Evolutionary conservation across 2,113 vertebrate species (phyloP).

Genomic region (Podocnemis expansa): DNA sequence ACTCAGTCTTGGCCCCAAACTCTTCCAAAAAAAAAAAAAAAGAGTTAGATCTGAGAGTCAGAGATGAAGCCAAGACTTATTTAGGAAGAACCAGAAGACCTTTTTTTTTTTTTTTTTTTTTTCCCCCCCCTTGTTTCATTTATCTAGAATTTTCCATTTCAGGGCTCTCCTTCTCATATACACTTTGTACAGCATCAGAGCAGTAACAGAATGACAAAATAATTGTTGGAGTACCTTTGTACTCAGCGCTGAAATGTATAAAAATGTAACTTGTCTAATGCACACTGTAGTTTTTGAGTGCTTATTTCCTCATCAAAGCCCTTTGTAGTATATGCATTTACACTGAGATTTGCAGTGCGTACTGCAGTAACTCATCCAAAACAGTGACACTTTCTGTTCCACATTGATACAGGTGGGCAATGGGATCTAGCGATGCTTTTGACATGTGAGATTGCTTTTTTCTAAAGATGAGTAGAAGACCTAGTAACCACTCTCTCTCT

Average conservation of each 20-base stretch:
- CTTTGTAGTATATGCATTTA: too few species aligned
- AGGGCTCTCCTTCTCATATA: neutral
- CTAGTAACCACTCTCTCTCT: constrained; percentile 15
- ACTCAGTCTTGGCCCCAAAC: neutral
- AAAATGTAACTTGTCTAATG: neutral
- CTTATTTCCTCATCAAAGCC: neutral
- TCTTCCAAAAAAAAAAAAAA: neutral
- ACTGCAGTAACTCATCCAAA: fast-evolving
- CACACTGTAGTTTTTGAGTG: neutral
- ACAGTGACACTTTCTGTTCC: neutral
- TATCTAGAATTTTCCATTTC: neutral
- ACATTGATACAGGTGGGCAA: fast-evolving
- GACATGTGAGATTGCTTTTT: neutral
- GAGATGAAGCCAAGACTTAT: neutral
- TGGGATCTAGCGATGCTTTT: fast-evolving
- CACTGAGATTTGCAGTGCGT: neutral
- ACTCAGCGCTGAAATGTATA: neutral
- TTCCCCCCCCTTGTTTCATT: too few species aligned
- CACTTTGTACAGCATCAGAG: neutral
- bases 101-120: neutral
- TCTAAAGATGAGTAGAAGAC: neutral
- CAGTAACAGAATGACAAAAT: neutral
- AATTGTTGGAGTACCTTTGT: neutral
- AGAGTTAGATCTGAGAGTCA: neutral
- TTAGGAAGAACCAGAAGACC: neutral